Evolutionary conservation across 2,797 vertebrate genomes (phyloP).

Genomic region (Lagorchestes hirsutus): DNA sequence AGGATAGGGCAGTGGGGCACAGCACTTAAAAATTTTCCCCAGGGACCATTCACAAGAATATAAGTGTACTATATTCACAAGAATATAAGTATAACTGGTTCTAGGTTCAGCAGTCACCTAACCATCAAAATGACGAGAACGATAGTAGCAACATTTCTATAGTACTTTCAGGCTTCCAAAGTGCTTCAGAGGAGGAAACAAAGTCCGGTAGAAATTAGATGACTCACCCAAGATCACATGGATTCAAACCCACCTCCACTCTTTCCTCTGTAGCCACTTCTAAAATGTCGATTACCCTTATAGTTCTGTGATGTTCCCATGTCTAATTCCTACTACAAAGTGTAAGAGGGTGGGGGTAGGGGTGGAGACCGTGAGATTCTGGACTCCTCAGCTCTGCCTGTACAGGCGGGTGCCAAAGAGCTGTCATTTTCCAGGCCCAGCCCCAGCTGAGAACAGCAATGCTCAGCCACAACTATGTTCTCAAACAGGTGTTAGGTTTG

Average conservation of each 20-base stretch:
- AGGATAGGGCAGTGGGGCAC: background rate
- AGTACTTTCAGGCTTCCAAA: background rate
- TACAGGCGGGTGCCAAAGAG: background rate
- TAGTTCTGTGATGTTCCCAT: background rate
- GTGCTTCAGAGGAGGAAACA: background rate
- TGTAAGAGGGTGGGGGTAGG: background rate
- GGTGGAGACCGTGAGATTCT: background rate
- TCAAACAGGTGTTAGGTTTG: constrained; percentile 3
- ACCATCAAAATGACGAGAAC: background rate
- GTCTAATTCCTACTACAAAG: background rate
- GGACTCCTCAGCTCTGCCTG: background rate
- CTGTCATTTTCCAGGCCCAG: background rate
- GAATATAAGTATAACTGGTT: background rate
- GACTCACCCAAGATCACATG: background rate
- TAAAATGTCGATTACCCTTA: background rate
- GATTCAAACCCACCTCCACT: background rate
- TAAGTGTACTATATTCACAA: background rate
- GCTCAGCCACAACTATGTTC: background rate
- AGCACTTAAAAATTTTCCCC: background rate
- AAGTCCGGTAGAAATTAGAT: background rate
- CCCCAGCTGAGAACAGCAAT: background rate
- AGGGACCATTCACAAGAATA: background rate
- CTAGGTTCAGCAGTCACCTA: background rate
- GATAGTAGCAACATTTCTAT: background rate
- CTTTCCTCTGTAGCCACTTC: background rate